These are phyloP conservation scores for Bilobella aurantiaca DNA, from an alignment of 1,140 invertebrate species.

Conservation along the genomic window DNA sequence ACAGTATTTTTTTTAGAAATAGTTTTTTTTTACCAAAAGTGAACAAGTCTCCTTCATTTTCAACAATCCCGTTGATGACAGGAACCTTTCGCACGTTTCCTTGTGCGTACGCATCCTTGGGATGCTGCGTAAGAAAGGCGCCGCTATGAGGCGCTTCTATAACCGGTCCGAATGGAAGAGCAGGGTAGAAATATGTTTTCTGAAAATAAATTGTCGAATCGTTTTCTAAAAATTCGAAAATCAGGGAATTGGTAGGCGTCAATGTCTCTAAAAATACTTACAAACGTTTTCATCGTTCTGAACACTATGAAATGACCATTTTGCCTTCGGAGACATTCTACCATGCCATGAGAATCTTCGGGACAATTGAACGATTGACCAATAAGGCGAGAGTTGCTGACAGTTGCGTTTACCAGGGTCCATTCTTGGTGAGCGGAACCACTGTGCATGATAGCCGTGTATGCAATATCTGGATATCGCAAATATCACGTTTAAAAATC, in stretches of 20 bases:
- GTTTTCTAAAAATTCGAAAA: conserved; percentile 3
- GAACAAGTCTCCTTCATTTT: conserved; percentile 13
- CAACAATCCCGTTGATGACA: conserved; percentile 6
- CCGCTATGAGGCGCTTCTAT: conserved; percentile 11
- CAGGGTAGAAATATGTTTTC: conserved; percentile 27
- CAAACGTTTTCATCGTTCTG: conserved; percentile 6
- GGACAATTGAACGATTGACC: conserved; percentile 20
- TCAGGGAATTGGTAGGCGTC: background rate
- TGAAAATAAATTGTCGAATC: conserved; percentile 8
- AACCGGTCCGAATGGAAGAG: conserved; percentile 27
- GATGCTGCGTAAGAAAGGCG: conserved; percentile 22
- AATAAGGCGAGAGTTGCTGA: conserved; percentile 19
- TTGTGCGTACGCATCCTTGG: conserved; percentile 16
- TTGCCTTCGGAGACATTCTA: conserved; percentile 22
- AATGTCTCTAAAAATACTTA: background rate
- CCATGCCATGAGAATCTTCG: conserved; percentile 13
- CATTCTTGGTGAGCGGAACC: conserved; percentile 27
- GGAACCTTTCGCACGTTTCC: conserved; percentile 8
- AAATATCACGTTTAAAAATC: background rate
- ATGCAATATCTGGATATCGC: conserved; percentile 20
- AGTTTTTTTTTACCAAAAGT: conserved; percentile 12
- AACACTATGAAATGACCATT: conserved; percentile 24
- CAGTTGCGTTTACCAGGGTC: conserved; percentile 22
- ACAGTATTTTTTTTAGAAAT: too few species aligned
- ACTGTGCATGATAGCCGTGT: conserved; percentile 21